phyloP scores from a whole-genome alignment of 2,797 vertebrate genomes.

The Pitangus sulphuratus region DNA sequence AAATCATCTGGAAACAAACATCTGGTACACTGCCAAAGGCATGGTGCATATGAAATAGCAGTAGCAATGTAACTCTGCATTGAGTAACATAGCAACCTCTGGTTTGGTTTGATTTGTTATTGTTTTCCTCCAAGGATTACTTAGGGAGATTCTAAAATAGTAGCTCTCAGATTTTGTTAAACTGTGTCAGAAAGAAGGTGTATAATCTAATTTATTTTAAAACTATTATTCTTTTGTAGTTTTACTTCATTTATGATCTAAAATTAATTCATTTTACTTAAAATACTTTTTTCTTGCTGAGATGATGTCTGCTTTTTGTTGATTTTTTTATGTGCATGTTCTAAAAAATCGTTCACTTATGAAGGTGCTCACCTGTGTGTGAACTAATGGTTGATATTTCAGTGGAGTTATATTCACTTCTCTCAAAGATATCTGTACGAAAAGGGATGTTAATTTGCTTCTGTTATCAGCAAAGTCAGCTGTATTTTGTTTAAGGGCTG shows the following conservation, averaged over 20 bases:
- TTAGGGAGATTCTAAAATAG: neutral
- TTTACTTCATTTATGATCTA: neutral
- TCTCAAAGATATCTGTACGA: neutral
- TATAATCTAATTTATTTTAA: neutral
- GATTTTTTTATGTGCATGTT: neutral
- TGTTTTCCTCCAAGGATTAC: neutral
- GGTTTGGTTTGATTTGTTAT: neutral
- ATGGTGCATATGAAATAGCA: neutral
- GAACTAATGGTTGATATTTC: neutral
- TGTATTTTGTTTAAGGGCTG: neutral
- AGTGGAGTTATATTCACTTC: neutral
- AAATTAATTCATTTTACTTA: neutral
- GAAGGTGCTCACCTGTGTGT: neutral
- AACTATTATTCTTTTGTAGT: neutral
- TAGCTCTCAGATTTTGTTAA: neutral
- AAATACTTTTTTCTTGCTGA: neutral
- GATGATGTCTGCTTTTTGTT: neutral
- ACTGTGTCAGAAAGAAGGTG: neutral
- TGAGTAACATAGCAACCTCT: neutral
- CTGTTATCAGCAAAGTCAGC: neutral
- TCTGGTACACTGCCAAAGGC: constrained; percentile 2
- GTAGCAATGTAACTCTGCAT: neutral
- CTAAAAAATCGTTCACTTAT: neutral
- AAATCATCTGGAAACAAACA: constrained; percentile 9
- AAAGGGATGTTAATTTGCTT: neutral